Percentiles rank a stretch among this genome's conserved stretches.
Evolutionary conservation across 2,797 vertebrate genomes (phyloP).

Genomic region (Pseudomugil gertrudae): DNA sequence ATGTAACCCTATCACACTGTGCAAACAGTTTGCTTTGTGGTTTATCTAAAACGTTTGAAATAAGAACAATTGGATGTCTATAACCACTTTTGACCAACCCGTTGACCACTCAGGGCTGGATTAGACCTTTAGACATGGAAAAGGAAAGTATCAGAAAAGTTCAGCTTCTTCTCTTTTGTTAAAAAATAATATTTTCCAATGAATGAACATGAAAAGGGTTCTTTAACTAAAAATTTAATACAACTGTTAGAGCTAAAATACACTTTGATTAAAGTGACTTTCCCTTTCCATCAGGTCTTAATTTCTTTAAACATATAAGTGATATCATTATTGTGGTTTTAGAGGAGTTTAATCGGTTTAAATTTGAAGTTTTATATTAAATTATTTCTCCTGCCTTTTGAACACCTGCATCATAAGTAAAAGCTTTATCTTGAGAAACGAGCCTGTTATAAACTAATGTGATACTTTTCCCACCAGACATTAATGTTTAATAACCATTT

Average conservation of each 20-base stretch:
- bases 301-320: too few relatives aligned
- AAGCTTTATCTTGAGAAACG: background rate
- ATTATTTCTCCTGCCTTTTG: background rate
- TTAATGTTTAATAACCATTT: conserved; percentile 16
- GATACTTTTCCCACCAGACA: background rate
- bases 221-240: background rate
- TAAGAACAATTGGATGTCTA: background rate
- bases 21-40: background rate
- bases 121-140: too few relatives aligned
- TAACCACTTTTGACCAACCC: too few relatives aligned
- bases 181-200: background rate
- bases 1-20: background rate
- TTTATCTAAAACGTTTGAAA: background rate
- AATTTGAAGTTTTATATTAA: too few relatives aligned
- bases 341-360: too few relatives aligned
- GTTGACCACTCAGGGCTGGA: too few relatives aligned
- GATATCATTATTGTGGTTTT: too few relatives aligned
- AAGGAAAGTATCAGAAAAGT: background rate
- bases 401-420: background rate
- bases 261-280: too few relatives aligned
- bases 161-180: background rate
- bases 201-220: background rate
- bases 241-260: background rate
- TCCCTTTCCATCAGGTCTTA: too few relatives aligned
- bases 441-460: background rate